Conservation (phyloP, 1,140 invertebrate genomes). For the Anastrepha ludens region DNA sequence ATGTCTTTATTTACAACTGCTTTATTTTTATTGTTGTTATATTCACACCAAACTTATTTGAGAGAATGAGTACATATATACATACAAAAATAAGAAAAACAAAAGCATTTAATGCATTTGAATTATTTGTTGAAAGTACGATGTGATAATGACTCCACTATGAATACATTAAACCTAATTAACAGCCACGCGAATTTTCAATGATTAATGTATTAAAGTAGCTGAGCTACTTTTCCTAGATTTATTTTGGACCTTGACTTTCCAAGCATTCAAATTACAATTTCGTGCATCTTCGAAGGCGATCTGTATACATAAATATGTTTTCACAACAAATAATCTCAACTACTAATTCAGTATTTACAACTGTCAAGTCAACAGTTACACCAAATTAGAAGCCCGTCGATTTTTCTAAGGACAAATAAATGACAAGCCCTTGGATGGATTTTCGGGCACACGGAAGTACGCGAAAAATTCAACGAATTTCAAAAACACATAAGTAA, state of each 20-base stretch:
- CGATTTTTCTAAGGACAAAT: constrained; percentile 18
- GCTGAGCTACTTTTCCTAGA: too few relatives aligned
- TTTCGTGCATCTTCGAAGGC: not conserved
- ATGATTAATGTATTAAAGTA: not conserved
- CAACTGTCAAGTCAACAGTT: not conserved
- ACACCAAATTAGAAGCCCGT: not conserved
- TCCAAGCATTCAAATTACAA: not conserved
- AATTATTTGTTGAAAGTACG: too few relatives aligned
- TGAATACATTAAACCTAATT: not conserved
- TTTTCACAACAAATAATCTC: constrained; percentile 8
- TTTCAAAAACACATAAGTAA: not conserved
- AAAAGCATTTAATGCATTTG: too few relatives aligned
- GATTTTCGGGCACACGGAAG: not conserved
- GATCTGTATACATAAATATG: not conserved
- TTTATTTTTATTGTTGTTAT: too few relatives aligned
- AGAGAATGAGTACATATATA: too few relatives aligned
- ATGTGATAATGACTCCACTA: not conserved
- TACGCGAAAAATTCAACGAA: constrained; percentile 41
- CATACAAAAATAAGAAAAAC: too few relatives aligned
- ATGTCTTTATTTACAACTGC: too few relatives aligned
- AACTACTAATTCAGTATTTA: constrained; percentile 7
- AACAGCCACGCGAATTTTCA: not conserved
- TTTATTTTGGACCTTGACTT: not conserved
- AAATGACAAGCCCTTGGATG: constrained; percentile 27
- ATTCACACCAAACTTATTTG: too few relatives aligned